Evolutionary conservation across 2,888 invertebrate species (phyloP).

Genomic region (Meteorus colon): DNA sequence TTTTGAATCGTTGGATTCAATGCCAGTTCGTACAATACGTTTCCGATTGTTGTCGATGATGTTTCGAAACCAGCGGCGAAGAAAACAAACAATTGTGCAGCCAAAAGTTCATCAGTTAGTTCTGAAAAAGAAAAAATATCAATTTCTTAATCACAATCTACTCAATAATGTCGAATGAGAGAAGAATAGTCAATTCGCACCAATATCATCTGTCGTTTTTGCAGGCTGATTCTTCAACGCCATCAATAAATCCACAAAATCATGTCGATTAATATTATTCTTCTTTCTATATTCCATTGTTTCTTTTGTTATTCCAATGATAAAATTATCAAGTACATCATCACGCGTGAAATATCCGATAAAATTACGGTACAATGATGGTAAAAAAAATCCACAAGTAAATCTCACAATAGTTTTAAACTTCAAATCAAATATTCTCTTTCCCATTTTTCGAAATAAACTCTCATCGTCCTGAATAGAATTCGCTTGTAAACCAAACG

Average conservation of each 20-base stretch:
- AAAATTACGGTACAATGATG: constrained; percentile 50
- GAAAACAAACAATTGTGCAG: constrained; percentile 72
- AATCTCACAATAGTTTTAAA: constrained; percentile 51
- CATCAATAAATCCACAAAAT: constrained; percentile 71
- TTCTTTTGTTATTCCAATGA: constrained; percentile 61
- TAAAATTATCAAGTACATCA: constrained; percentile 58
- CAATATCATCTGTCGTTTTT: constrained; percentile 52
- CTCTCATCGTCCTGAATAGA: constrained; percentile 66
- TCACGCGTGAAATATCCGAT: constrained; percentile 51
- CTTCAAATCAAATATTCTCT: constrained; percentile 62
- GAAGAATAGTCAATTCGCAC: constrained; percentile 38
- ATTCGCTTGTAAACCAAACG: constrained; percentile 73
- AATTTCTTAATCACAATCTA: background rate
- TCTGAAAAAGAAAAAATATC: constrained; percentile 53
- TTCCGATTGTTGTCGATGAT: constrained; percentile 68
- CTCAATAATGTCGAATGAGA: background rate
- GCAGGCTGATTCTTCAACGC: constrained; percentile 60
- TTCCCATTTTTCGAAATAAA: constrained; percentile 69
- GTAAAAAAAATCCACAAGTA: constrained; percentile 55
- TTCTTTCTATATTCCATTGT: constrained; percentile 68
- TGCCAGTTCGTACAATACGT: constrained; percentile 71
- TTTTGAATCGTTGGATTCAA: constrained; percentile 69
- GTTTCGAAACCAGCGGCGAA: constrained; percentile 68
- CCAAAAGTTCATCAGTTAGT: constrained; percentile 65
- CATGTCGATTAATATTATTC: constrained; percentile 68